Percentiles rank a stretch among this genome's conserved stretches.
These are phyloP conservation scores for Panzeria rudis DNA, from an alignment of 2,888 invertebrate species.

Conservation along the genomic window DNA sequence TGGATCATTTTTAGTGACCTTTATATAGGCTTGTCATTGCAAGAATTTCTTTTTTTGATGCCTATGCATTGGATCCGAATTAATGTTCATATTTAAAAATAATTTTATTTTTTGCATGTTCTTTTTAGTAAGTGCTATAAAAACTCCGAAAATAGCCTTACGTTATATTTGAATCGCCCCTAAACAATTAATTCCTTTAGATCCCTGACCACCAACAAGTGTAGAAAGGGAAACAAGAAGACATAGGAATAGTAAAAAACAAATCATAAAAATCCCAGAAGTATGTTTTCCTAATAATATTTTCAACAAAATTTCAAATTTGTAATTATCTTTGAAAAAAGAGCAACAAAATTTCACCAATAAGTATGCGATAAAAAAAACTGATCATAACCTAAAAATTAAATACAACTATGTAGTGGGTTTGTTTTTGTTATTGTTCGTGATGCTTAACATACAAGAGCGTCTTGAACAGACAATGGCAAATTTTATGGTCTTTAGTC, in stretches of 20 bases:
- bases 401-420: neutral
- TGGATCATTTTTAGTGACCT: too few species aligned
- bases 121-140: too few species aligned
- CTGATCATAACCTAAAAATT: slow-evolving; percentile 46
- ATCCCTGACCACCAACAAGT: slow-evolving; percentile 6
- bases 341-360: slow-evolving; percentile 9
- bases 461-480: slow-evolving; percentile 3
- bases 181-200: slow-evolving; percentile 5
- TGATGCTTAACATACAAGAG: neutral
- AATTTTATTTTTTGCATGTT: too few species aligned
- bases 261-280: slow-evolving; percentile 21
- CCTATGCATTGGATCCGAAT: too few species aligned
- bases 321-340: slow-evolving; percentile 27
- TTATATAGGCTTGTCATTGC: too few species aligned
- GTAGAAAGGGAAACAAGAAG: slow-evolving; percentile 43
- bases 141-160: too few species aligned
- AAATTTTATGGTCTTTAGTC: slow-evolving; percentile 32
- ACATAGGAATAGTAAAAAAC: neutral
- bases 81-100: too few species aligned
- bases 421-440: neutral
- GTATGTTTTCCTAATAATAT: slow-evolving; percentile 27
- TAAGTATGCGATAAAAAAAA: slow-evolving; percentile 4
- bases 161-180: too few species aligned
- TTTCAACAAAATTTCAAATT: slow-evolving; percentile 31
- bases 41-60: too few species aligned